These are phyloP conservation scores for Amphiprion percula DNA, from an alignment of 2,113 vertebrate genomes.

Conservation along the genomic window DNA sequence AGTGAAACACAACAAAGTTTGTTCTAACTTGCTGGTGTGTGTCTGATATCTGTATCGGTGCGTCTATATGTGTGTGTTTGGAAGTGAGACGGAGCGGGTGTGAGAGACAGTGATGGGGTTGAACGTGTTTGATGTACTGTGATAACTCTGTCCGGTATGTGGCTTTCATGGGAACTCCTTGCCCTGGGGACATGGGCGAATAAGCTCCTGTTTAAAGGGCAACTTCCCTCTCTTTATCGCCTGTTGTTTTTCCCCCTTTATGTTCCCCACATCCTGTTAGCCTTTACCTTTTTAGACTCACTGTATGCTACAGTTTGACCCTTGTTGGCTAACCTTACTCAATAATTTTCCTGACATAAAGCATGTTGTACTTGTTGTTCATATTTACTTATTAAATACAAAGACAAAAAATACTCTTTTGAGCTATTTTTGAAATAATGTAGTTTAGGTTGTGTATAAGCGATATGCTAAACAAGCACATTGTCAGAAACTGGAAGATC, in stretches of 20 bases:
- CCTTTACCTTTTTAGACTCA: conserved; percentile 57
- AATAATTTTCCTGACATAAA: neutral
- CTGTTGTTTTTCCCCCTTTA: conserved; percentile 64
- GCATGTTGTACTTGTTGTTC: too few relatives aligned
- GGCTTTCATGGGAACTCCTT: conserved; percentile 83
- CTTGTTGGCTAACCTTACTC: neutral
- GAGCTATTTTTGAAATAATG: too few relatives aligned
- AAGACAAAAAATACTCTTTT: too few relatives aligned
- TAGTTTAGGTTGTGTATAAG: too few relatives aligned
- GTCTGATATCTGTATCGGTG: conserved; percentile 45
- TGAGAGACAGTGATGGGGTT: conserved; percentile 70
- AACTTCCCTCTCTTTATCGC: conserved; percentile 78
- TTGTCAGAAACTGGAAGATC: too few relatives aligned
- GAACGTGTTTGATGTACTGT: conserved; percentile 80
- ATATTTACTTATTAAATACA: too few relatives aligned
- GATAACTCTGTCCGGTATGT: conserved; percentile 83
- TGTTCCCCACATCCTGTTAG: conserved; percentile 66
- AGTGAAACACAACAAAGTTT: conserved; percentile 50
- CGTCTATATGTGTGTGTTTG: conserved; percentile 41
- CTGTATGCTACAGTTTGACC: conserved; percentile 34
- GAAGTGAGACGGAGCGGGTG: conserved; percentile 47
- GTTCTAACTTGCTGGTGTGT: conserved; percentile 44
- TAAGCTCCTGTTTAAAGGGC: conserved; percentile 80
- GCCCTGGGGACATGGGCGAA: conserved; percentile 74
- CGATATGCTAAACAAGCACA: too few relatives aligned